phyloP scores from a whole-genome alignment of 2,113 vertebrate genomes.

The Pseudopipra pipra region DNA sequence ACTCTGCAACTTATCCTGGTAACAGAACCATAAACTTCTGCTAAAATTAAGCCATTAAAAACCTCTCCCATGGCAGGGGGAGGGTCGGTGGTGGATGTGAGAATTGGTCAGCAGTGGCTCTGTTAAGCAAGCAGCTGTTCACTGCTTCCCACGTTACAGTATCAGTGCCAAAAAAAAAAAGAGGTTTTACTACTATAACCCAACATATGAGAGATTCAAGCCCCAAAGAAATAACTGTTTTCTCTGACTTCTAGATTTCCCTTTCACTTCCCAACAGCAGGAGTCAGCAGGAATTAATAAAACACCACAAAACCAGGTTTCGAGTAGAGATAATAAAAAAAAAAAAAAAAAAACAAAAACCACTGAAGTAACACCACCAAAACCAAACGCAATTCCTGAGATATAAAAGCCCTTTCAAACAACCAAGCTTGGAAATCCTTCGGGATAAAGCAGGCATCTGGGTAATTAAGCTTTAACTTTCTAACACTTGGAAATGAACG shows the following conservation, averaged over 20 bases:
- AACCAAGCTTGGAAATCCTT: background rate
- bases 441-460: background rate
- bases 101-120: background rate
- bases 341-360: background rate
- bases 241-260: rapidly evolving
- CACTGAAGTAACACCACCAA: background rate
- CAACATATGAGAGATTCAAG: background rate
- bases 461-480: background rate
- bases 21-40: background rate
- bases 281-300: background rate
- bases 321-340: background rate
- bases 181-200: background rate
- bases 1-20: background rate
- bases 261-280: background rate
- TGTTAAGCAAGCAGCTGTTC: background rate
- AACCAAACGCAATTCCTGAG: background rate
- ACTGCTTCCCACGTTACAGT: background rate
- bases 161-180: background rate
- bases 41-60: background rate
- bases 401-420: background rate
- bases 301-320: background rate
- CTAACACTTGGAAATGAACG: background rate
- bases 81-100: background rate
- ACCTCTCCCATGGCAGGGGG: rapidly evolving
- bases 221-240: background rate